Percentiles rank a stretch among this genome's conserved stretches.
phyloP scores from a whole-genome alignment of 37 sponge, comb jelly and placozoan species.

The Chondrilla cf. caribensis region DNA sequence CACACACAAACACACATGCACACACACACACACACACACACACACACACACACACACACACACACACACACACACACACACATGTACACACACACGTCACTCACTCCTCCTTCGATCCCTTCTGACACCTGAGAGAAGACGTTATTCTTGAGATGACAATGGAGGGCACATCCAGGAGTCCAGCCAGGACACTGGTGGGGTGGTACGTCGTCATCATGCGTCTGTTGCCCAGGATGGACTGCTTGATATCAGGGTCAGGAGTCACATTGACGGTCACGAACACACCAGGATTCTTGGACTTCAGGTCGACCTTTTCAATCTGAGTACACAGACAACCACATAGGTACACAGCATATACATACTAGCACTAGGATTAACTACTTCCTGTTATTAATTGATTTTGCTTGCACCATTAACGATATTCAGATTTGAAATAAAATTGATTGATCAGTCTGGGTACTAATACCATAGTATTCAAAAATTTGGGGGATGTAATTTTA shows the following conservation, averaged over 20 bases:
- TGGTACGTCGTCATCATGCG: conserved; percentile 25
- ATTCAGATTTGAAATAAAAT: background rate
- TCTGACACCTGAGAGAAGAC: conserved; percentile 48
- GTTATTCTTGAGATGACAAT: conserved; percentile 59
- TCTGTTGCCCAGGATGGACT: conserved; percentile 8
- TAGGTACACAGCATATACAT: no score
- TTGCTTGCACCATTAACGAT: no score
- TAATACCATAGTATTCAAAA: no score
- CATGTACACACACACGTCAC: conserved; percentile 31
- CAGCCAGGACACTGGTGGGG: conserved; percentile 33
- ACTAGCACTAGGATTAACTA: no score
- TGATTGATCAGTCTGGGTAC: no score
- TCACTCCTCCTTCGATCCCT: conserved; percentile 65
- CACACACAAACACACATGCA: background rate
- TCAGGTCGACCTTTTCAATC: conserved; percentile 50
- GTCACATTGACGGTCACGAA: conserved; percentile 30
- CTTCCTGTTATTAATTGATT: background rate
- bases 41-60: conserved; percentile 27
- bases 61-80: background rate
- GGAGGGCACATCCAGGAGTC: conserved; percentile 25
- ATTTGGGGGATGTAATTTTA: no score
- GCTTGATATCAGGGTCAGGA: conserved; percentile 37
- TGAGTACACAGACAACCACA: conserved; percentile 5
- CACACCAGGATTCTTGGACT: conserved; percentile 23
- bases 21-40: background rate